These are phyloP conservation scores for Calephelis nemesis DNA, from an alignment of 1,140 invertebrate genomes.

Conservation along the genomic window DNA sequence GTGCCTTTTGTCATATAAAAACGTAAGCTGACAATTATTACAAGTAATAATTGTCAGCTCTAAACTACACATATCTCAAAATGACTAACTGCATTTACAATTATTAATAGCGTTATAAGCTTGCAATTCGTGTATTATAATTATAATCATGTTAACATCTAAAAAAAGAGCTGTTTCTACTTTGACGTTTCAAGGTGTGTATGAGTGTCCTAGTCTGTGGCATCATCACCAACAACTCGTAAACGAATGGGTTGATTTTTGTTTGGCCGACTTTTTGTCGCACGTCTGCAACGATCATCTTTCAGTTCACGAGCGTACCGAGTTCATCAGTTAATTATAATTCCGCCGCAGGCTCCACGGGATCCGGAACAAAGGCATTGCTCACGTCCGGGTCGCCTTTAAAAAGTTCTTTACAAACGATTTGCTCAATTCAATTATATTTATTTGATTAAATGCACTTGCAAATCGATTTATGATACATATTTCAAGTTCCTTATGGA, in stretches of 20 bases:
- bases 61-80: no score
- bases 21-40: no score
- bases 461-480: background rate
- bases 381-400: conserved; percentile 2
- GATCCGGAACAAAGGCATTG: background rate
- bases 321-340: conserved; percentile 44
- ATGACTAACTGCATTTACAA: no score
- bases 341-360: conserved; percentile 30
- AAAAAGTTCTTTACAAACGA: conserved; percentile 20
- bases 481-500: background rate
- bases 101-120: no score
- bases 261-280: no score
- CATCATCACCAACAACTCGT: background rate
- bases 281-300: conserved; percentile 11
- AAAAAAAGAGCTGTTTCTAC: background rate
- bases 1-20: no score
- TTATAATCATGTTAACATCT: no score
- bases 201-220: background rate
- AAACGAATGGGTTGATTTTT: no score
- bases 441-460: background rate
- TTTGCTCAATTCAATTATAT: conserved; percentile 22
- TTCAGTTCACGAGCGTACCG: conserved; percentile 21
- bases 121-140: no score
- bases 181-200: background rate
- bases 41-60: no score